These are phyloP conservation scores for Gobiocypris rarus DNA, from an alignment of 2,113 vertebrate genomes.

Conservation along the genomic window DNA sequence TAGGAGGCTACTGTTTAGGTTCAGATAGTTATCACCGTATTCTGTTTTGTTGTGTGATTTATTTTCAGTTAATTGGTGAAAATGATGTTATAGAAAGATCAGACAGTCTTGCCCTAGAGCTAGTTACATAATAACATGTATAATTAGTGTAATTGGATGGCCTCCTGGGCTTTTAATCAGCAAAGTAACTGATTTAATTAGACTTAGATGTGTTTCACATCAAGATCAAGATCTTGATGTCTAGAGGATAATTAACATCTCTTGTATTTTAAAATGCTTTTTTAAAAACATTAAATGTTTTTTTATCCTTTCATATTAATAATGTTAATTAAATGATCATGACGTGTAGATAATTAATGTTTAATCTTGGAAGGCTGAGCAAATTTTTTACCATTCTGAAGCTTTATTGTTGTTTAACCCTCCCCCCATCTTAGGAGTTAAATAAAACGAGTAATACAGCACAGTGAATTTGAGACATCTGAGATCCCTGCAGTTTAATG, in stretches of 20 bases:
- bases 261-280: too few species aligned
- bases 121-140: constrained; percentile 23
- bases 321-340: constrained; percentile 5
- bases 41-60: neutral
- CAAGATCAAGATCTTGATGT: constrained; percentile 4
- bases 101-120: constrained; percentile 36
- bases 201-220: constrained; percentile 27
- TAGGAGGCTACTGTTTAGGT: constrained; percentile 12
- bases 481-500: constrained; percentile 69
- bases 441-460: constrained; percentile 67
- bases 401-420: constrained; percentile 30
- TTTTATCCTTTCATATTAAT: neutral
- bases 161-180: constrained; percentile 11
- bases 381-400: constrained; percentile 50
- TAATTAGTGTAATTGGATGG: constrained; percentile 28
- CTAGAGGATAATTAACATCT: neutral
- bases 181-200: constrained; percentile 12
- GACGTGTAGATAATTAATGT: neutral
- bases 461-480: constrained; percentile 65
- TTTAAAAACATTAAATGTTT: too few species aligned
- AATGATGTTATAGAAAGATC: constrained; percentile 41
- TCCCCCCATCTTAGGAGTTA: constrained; percentile 12
- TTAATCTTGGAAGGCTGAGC: constrained; percentile 48
- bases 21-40: constrained; percentile 1
- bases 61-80: constrained; percentile 31